A percentile compares a stretch with the other conserved stretches of the same genome.
phyloP scores from a whole-genome alignment of 2,113 vertebrate species.

The Ginglymostoma cirratum region DNA sequence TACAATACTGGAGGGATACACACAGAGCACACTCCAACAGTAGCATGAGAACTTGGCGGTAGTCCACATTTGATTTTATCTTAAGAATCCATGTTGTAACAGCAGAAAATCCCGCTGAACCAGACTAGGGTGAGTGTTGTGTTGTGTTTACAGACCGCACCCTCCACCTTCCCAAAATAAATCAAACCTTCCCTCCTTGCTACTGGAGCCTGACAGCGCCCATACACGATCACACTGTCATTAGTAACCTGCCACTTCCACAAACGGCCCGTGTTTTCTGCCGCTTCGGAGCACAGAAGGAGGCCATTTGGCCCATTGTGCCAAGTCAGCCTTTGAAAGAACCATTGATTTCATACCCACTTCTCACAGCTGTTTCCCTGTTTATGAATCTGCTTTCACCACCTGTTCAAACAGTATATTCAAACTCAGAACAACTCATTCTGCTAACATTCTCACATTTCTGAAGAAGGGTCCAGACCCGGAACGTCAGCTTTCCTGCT shows the following conservation, averaged over 20 bases:
- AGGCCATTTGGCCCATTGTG: not conserved
- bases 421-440: no score
- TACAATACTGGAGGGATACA: not conserved
- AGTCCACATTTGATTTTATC: not conserved
- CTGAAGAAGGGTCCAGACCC: no score
- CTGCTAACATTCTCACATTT: not conserved
- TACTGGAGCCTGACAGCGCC: not conserved
- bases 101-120: conserved; percentile 17
- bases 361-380: not conserved
- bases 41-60: not conserved
- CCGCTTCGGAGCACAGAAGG: not conserved
- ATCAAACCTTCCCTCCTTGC: not conserved
- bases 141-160: no score
- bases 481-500: no score
- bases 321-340: no score
- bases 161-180: not conserved
- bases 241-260: not conserved
- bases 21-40: not conserved
- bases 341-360: not conserved
- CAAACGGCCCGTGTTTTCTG: not conserved
- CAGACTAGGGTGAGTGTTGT: not conserved
- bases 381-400: not conserved
- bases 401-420: not conserved
- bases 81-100: not conserved
- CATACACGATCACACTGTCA: not conserved